Conservation (phyloP, 2,797 vertebrate genomes). For the Prionace glauca region DNA sequence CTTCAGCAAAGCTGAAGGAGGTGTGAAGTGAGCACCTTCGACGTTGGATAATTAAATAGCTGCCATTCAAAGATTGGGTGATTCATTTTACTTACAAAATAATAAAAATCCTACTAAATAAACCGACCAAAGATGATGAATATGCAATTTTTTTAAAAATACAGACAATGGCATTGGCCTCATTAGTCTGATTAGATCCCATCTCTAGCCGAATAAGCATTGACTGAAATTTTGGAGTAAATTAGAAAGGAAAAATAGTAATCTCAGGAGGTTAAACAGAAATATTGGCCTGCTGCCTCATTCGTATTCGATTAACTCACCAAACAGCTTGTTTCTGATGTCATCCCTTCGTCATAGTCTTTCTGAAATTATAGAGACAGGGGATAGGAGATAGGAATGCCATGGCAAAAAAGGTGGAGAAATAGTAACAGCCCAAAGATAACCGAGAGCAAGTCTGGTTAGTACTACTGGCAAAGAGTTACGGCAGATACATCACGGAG, state of each 20-base stretch:
- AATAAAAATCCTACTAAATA: background rate
- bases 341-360: conserved; percentile 53
- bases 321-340: conserved; percentile 53
- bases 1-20: background rate
- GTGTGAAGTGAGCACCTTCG: background rate
- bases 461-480: background rate
- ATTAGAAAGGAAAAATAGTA: background rate
- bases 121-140: background rate
- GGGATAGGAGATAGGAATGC: conserved; percentile 40
- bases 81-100: background rate
- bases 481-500: background rate
- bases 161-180: background rate
- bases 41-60: background rate
- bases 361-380: conserved; percentile 55
- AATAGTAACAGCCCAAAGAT: conserved; percentile 22
- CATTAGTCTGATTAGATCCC: background rate
- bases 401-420: conserved; percentile 6
- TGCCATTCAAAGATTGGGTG: background rate
- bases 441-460: background rate
- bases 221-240: background rate
- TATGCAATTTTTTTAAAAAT: background rate
- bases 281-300: background rate
- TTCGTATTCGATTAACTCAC: conserved; percentile 51
- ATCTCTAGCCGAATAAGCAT: background rate
- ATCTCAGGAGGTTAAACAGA: background rate